Percentiles rank a stretch among this genome's conserved stretches.
phyloP scores from a whole-genome alignment of 2,113 vertebrate species.

The Erythrolamprus reginae region DNA sequence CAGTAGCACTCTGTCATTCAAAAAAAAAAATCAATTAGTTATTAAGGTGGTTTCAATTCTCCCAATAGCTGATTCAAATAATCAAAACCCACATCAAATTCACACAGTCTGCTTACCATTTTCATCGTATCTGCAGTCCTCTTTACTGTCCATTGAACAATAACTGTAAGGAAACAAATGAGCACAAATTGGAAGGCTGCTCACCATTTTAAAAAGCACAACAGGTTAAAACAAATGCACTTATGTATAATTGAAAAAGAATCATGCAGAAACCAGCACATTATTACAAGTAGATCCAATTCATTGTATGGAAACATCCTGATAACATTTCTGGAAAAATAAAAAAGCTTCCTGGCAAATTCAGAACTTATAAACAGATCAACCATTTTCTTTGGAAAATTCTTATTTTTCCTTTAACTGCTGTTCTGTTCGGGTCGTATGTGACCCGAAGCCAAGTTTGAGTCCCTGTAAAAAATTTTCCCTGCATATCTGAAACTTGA shows the following conservation, averaged over 20 bases:
- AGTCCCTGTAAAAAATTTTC: no score
- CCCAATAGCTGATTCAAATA: neutral
- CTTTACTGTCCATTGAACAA: constrained; percentile 50
- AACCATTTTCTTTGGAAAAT: neutral
- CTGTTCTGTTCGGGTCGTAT: no score
- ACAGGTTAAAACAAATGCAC: neutral
- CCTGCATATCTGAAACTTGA: no score
- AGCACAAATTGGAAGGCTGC: neutral
- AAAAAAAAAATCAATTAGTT: neutral
- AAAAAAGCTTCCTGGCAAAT: neutral
- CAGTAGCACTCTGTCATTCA: constrained; percentile 77
- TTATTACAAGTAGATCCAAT: neutral
- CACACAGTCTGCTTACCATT: constrained; percentile 47
- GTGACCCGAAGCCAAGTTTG: no score
- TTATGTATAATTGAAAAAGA: neutral
- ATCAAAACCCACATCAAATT: neutral
- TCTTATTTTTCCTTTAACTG: neutral
- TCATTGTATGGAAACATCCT: neutral
- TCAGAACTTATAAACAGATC: neutral
- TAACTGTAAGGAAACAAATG: constrained; percentile 41
- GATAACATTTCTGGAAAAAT: neutral
- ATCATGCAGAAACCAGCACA: neutral
- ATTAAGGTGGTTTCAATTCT: neutral
- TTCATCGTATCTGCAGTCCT: constrained; percentile 51
- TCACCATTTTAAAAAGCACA: neutral